phyloP scores from a whole-genome alignment of 1,140 invertebrate genomes.

The Marisa cornuarietis region DNA sequence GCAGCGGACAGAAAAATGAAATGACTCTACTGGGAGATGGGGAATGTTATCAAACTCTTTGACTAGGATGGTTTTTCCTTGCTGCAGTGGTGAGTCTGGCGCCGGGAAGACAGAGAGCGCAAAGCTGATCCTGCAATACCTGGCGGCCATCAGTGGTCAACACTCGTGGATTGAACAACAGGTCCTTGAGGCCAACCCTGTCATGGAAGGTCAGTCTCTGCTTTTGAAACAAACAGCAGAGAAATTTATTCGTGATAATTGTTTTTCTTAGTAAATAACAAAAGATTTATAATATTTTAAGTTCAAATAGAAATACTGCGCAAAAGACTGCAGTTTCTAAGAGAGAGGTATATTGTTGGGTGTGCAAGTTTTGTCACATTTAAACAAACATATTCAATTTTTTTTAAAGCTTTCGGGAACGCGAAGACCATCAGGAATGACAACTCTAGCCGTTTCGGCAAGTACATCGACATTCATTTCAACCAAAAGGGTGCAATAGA shows the following conservation, averaged over 20 bases:
- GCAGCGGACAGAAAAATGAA: not conserved
- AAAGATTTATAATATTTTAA: constrained; percentile 56
- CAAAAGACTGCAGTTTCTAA: no score
- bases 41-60: not conserved
- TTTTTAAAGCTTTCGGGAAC: constrained; percentile 72
- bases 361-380: no score
- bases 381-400: constrained; percentile 69
- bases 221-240: no score
- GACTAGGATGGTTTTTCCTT: not conserved
- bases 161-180: constrained; percentile 99
- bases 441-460: constrained; percentile 73
- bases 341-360: no score
- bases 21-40: not conserved
- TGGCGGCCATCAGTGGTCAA: constrained; percentile 98
- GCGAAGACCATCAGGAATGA: constrained; percentile 73
- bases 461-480: constrained; percentile 39
- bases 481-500: not conserved
- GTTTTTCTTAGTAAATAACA: no score
- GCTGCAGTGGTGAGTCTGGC: constrained; percentile 88
- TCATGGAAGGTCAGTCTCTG: constrained; percentile 78
- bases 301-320: no score
- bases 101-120: constrained; percentile 99
- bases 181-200: constrained; percentile 92
- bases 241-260: no score
- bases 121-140: constrained; percentile 99